A percentile compares a stretch with the other conserved stretches of the same genome.
These are phyloP conservation scores for Botia almorhae DNA, from an alignment of 2,797 vertebrate genomes.

Conservation along the genomic window DNA sequence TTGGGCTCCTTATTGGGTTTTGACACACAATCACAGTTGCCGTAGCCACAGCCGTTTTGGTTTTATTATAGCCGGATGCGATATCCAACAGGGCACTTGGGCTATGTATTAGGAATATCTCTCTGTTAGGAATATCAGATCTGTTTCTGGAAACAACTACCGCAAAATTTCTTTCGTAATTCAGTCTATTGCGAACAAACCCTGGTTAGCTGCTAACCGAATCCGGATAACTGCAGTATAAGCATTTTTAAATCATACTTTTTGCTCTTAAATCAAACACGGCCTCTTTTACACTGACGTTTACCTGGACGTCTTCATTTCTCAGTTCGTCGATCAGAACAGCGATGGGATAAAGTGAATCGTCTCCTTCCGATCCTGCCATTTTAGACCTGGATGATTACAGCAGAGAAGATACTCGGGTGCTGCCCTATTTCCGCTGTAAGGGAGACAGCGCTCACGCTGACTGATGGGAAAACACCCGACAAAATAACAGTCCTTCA, in stretches of 20 bases:
- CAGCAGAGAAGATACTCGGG: slow-evolving; percentile 52
- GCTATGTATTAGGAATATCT: not conserved
- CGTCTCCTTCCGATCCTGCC: slow-evolving; percentile 88
- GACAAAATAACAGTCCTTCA: slow-evolving; percentile 42
- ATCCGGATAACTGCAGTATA: not conserved
- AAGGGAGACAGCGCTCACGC: not conserved
- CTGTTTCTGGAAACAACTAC: not conserved
- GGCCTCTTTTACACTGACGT: not conserved
- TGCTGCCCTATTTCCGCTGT: slow-evolving; percentile 25
- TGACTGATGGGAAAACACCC: slow-evolving; percentile 14
- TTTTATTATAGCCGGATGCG: not conserved
- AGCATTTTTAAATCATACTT: no score
- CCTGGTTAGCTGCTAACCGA: not conserved
- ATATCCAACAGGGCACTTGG: not conserved
- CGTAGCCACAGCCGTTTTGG: not conserved
- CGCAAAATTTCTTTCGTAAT: not conserved
- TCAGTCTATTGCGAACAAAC: not conserved
- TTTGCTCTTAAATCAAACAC: not conserved
- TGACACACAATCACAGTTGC: not conserved
- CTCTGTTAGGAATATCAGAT: not conserved
- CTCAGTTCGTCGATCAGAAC: slow-evolving; percentile 87
- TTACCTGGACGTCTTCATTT: slow-evolving; percentile 87
- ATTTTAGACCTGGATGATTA: slow-evolving; percentile 75
- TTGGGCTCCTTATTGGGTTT: not conserved
- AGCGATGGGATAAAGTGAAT: slow-evolving; percentile 87